Conservation (phyloP, 30 jellyfish, hydroid and myxozoan species). For the Mastigias papua region DNA sequence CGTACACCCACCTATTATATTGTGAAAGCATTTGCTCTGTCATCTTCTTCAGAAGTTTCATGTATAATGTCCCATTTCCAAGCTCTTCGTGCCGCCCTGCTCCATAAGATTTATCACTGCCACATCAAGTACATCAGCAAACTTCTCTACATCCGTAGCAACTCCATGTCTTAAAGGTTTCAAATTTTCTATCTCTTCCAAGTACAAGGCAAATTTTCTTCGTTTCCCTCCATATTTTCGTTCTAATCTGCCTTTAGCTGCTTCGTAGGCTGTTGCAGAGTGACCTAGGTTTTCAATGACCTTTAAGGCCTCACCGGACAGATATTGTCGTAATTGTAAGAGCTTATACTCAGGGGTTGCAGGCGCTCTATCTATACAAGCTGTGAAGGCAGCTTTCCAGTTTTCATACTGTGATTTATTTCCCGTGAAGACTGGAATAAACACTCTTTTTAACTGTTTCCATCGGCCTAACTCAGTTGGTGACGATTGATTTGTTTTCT, state of each 20-base stretch:
- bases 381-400: too few relatives aligned
- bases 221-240: constrained; percentile 36
- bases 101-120: constrained; percentile 57
- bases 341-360: constrained; percentile 38
- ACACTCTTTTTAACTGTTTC: too few relatives aligned
- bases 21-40: constrained; percentile 80
- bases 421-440: too few relatives aligned
- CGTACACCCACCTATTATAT: constrained; percentile 76
- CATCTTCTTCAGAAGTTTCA: constrained; percentile 68
- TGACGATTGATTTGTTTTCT: too few relatives aligned
- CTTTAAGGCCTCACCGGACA: constrained; percentile 22
- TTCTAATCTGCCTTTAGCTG: constrained; percentile 49
- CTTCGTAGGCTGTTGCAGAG: constrained; percentile 56
- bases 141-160: constrained; percentile 60
- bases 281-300: constrained; percentile 36
- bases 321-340: constrained; percentile 41
- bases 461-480: too few relatives aligned
- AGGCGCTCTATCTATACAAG: constrained; percentile 42
- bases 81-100: constrained; percentile 73
- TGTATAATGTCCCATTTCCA: constrained; percentile 78
- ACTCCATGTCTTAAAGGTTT: constrained; percentile 60
- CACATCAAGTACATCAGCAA: constrained; percentile 64
- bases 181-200: constrained; percentile 70
- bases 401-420: too few relatives aligned
- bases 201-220: constrained; percentile 22